phyloP scores from a whole-genome alignment of 2,888 invertebrate species.

The Globia sparganii region DNA sequence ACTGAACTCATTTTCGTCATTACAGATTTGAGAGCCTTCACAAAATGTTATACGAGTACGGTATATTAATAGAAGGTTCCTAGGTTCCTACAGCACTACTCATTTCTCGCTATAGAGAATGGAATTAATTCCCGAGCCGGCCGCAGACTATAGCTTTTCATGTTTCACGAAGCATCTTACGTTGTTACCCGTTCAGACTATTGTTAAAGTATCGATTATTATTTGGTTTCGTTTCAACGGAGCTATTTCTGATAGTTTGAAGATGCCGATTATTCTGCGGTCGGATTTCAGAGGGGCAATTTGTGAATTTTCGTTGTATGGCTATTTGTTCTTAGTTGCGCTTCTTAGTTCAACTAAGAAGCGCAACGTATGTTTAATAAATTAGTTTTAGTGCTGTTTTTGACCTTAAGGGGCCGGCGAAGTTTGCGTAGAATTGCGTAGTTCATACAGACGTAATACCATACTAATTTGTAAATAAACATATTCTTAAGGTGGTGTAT shows the following conservation, averaged over 20 bases:
- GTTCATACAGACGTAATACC: too few relatives aligned
- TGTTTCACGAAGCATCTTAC: constrained; percentile 75
- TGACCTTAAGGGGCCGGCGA: too few relatives aligned
- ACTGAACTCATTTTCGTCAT: not conserved
- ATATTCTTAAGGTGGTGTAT: too few relatives aligned
- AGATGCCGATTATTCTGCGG: constrained; percentile 59
- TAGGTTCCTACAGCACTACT: constrained; percentile 67
- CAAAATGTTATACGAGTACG: not conserved
- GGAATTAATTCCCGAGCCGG: constrained; percentile 84
- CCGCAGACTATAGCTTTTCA: constrained; percentile 83
- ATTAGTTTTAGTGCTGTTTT: not conserved
- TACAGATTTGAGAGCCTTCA: not conserved
- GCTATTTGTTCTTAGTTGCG: constrained; percentile 11
- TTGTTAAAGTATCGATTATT: constrained; percentile 76
- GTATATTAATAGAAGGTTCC: constrained; percentile 27
- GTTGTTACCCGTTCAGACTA: constrained; percentile 71
- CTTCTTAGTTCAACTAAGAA: not conserved
- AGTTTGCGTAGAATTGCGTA: too few relatives aligned
- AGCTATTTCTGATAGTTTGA: constrained; percentile 56
- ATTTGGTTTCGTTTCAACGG: constrained; percentile 56
- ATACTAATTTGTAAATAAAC: too few relatives aligned
- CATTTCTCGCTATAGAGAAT: constrained; percentile 81
- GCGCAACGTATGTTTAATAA: constrained; percentile 1
- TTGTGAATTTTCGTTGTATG: constrained; percentile 45
- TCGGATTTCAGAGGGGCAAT: constrained; percentile 30